Base-by-base conservation (phyloP, 2,888 invertebrate species). In the Mechanitis messenoides region DNA sequence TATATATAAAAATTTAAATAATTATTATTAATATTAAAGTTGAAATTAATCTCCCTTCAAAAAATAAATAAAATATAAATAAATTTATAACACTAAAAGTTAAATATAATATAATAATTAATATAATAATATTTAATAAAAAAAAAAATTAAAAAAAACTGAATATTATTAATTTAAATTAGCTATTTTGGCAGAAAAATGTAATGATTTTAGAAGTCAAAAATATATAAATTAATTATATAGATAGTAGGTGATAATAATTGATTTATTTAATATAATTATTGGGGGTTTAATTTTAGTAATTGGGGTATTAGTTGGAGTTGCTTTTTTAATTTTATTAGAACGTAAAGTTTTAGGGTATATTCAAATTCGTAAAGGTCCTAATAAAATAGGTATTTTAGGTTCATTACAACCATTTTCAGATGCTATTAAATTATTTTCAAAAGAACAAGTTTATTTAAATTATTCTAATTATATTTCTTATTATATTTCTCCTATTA, bases 361-460 rank as follows among this genome's bases (percentile, higher is more conserved):
- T 20, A 20, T 50, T 50, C 50, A 50, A 50, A 50, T 50, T 50
- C 50, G 50, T 28, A 50, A 50, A 50, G 50, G 50, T 50, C 50
- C 50, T 50, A 50, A 50, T 50, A 50, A 50, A 50, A 7, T 50
- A 50, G 67, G 67, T 2, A 53, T 61, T 56, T 45, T 69, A 53
- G 69, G 69, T 0, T 74, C 94, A 77, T 81, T 92, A 64, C 94
- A 95, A 67, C 93, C 94, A 78, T 93, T 95, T 91, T 91, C 92
- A 56, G 94, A 94, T 92, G 94, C 92, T 42, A 86, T 94, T 85
- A 95, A 93, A 75, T 91, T 95, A 84, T 93, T 95, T 91, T 86
- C 84, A 71, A 95, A 94, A 64, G 93, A 93, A 76, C 88, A 90
- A 79, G 87, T 80, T 81, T 90, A 85, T 80, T 92, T 92, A 71